Base-by-base conservation (phyloP, 2,113 vertebrate species). In the Euleptes europaea region DNA sequence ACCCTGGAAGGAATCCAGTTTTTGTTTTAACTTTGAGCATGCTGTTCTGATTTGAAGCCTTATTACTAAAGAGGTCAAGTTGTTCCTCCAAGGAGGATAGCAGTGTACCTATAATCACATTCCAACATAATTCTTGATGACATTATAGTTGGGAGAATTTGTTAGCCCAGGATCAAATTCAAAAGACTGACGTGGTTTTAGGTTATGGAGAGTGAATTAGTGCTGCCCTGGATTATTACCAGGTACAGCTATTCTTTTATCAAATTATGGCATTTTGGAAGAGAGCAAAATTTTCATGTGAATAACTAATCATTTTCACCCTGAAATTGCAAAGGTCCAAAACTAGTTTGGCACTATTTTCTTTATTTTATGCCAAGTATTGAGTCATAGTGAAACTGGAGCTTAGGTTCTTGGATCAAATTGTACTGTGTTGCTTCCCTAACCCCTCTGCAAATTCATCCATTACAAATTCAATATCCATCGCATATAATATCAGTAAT, bases 11-110 rank as follows among this genome's bases (percentile, higher is more conserved):
- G 65, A 85, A 71, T 73, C 77, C 84, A 79, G 51, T 47, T 79
- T 85, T 85, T 35, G 21, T 71, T 85, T 85, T 49, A 85, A 72
- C 66, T 78, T 72, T 84, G 74, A 78, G 69, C 76, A 85, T 79
- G 40, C 44, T 73, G 66, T 79, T 79, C 76, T 79, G 77, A 79
- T 79, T 85, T 71, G 60, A 66, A 84, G 81, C 14, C 82, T n/a
- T 44, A 65, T 76, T 83, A 38, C 71, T 76, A 63, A 76, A 79
- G 79, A 79, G 76, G 76, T 85, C 84, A 85, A 47, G 77, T 19
- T 72, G 67, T 63, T 79, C 77, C 84, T 79, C 84, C 79, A 79
- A 79, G 84, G 76, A 85, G 76, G 66, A 84, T 5, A 84, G 66
- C 51, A 12, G 8, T 60, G 66, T 71, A 84, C 75, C 66, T 79